Percentiles rank a stretch among this genome's conserved stretches.
phyloP scores from a whole-genome alignment of 2,797 vertebrate species.

The Taenioides sp. region DNA sequence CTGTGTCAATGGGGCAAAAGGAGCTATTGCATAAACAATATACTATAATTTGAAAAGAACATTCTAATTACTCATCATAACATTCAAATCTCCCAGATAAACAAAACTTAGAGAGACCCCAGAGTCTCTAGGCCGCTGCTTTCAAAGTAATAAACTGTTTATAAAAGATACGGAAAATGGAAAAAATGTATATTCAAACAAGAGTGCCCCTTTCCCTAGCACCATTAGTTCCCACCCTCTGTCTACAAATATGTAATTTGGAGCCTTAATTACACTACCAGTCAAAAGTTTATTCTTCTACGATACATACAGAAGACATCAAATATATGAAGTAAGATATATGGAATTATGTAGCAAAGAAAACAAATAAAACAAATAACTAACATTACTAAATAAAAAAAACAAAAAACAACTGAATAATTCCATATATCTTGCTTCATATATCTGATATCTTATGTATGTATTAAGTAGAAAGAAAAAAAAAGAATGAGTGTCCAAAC shows the following conservation, averaged over 20 bases:
- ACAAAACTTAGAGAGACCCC: conserved; percentile 6
- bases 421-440: too few relatives aligned
- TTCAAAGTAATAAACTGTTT: conserved; percentile 23
- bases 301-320: too few relatives aligned
- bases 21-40: neutral
- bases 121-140: neutral
- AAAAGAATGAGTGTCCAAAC: too few relatives aligned
- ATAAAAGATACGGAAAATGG: conserved; percentile 38
- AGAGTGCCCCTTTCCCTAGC: neutral
- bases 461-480: too few relatives aligned
- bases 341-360: too few relatives aligned
- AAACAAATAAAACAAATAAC: too few relatives aligned
- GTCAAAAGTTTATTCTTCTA: too few relatives aligned
- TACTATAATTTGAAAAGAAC: neutral
- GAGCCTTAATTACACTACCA: conserved; percentile 33
- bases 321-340: too few relatives aligned
- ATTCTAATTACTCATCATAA: conserved; percentile 4
- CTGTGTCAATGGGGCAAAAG: neutral
- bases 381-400: too few relatives aligned
- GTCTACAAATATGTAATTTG: conserved; percentile 42
- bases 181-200: conserved; percentile 24
- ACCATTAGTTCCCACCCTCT: neutral
- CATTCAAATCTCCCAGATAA: conserved; percentile 1
- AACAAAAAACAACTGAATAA: too few relatives aligned
- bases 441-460: too few relatives aligned